Conservation (phyloP, 2,113 vertebrate species). For the Pipra filicauda region DNA sequence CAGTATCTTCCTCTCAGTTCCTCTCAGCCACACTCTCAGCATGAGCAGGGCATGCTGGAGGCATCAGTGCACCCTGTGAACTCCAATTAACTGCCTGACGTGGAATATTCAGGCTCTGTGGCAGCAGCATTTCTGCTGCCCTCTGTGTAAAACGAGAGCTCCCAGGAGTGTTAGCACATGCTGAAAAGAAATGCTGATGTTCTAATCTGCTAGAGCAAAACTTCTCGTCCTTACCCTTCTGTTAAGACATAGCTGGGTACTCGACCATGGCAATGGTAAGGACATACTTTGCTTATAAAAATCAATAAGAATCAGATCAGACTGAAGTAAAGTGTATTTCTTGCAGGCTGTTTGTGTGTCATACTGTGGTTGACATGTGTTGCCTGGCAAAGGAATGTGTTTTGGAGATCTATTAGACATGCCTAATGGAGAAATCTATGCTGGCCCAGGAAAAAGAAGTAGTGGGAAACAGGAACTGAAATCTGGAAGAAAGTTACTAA, state of each 20-base stretch:
- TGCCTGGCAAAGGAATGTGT: background rate
- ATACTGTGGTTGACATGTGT: background rate
- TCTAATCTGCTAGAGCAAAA: background rate
- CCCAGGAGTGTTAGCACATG: constrained; percentile 22
- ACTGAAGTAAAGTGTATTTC: background rate
- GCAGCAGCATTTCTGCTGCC: constrained; percentile 47
- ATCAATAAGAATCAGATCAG: background rate
- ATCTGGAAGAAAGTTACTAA: background rate
- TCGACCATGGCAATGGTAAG: constrained; percentile 46
- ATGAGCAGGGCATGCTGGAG: background rate
- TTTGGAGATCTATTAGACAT: background rate
- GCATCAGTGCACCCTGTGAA: background rate
- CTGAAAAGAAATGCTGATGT: constrained; percentile 14
- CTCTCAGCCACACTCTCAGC: background rate
- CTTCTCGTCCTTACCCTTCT: constrained; percentile 22
- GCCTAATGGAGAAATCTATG: background rate
- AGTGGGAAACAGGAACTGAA: background rate
- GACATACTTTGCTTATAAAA: background rate
- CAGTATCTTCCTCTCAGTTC: background rate
- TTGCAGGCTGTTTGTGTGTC: background rate
- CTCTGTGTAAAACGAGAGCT: constrained; percentile 69
- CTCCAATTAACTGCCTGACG: background rate
- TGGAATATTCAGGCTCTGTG: constrained; percentile 11
- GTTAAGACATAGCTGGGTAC: background rate
- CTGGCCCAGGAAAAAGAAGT: background rate